These are phyloP conservation scores for Leptocoma aspasia DNA, from an alignment of 2,113 vertebrate genomes.

Conservation along the genomic window DNA sequence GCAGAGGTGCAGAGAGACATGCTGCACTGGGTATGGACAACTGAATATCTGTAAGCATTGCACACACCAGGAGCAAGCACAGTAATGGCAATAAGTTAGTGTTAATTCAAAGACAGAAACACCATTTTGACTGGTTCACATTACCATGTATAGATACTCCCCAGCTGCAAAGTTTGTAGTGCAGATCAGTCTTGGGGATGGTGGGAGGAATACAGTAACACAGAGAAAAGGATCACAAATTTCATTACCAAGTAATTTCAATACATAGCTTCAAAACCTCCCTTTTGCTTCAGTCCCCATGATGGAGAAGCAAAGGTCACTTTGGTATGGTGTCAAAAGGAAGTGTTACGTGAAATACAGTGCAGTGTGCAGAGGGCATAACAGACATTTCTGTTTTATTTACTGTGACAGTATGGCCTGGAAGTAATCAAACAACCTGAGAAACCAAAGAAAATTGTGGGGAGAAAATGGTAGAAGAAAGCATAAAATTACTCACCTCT, in stretches of 20 bases:
- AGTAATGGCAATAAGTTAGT: not conserved
- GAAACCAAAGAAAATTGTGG: not conserved
- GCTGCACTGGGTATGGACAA: fast-evolving
- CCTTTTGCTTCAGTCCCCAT: not conserved
- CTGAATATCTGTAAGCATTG: not conserved
- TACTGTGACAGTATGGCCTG: not conserved
- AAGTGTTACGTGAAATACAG: not conserved
- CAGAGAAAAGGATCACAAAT: not conserved
- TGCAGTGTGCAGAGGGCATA: not conserved
- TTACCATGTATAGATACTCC: not conserved
- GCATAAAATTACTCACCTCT: not conserved
- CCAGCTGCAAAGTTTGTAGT: not conserved
- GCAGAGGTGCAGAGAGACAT: not conserved
- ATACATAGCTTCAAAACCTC: not conserved
- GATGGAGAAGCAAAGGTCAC: not conserved
- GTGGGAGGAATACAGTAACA: not conserved
- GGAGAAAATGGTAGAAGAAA: not conserved
- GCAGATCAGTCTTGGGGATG: not conserved
- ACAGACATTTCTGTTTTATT: not conserved
- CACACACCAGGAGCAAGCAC: not conserved
- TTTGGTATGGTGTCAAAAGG: not conserved
- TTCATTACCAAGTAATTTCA: not conserved
- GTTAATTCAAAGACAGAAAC: not conserved
- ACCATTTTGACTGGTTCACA: too few relatives aligned
- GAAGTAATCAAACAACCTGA: not conserved